A percentile compares a stretch with the other conserved stretches of the same genome.
phyloP scores from a whole-genome alignment of 2,113 vertebrate species.

The Ia io region DNA sequence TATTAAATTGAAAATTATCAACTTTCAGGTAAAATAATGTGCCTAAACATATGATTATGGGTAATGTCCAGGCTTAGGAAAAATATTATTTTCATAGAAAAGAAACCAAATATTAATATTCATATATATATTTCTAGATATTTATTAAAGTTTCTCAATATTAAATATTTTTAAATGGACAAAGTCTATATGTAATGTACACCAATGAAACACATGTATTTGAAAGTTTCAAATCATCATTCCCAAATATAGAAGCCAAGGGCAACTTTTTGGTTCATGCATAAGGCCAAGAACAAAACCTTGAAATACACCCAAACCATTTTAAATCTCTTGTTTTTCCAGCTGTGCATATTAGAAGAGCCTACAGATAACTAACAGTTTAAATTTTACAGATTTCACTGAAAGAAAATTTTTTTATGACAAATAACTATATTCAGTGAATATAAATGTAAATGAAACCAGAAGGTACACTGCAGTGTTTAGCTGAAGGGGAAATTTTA shows the following conservation, averaged over 20 bases:
- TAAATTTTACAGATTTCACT: constrained; percentile 51
- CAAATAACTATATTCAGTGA: constrained; percentile 50
- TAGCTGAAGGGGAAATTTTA: constrained; percentile 32
- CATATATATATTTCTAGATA: background rate
- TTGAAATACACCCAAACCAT: constrained; percentile 71
- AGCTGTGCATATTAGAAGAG: constrained; percentile 59
- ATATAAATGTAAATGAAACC: constrained; percentile 57
- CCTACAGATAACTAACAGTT: constrained; percentile 55
- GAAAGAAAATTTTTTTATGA: constrained; percentile 45
- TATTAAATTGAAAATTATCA: background rate
- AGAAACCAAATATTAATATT: background rate
- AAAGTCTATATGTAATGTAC: background rate
- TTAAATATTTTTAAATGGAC: background rate
- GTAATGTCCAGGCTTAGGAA: background rate
- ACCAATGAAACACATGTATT: background rate
- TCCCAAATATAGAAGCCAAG: constrained; percentile 57
- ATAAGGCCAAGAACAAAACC: constrained; percentile 74
- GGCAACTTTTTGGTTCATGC: constrained; percentile 43
- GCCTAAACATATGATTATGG: background rate
- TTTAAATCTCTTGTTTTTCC: constrained; percentile 65
- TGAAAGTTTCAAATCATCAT: constrained; percentile 34
- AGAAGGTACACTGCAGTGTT: constrained; percentile 39
- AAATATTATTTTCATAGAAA: constrained; percentile 1
- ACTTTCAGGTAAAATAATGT: background rate
- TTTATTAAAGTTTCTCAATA: background rate